Percentiles rank a stretch among this genome's conserved stretches.
phyloP scores from a whole-genome alignment of 2,113 vertebrate species.

The Corythaixoides concolor region DNA sequence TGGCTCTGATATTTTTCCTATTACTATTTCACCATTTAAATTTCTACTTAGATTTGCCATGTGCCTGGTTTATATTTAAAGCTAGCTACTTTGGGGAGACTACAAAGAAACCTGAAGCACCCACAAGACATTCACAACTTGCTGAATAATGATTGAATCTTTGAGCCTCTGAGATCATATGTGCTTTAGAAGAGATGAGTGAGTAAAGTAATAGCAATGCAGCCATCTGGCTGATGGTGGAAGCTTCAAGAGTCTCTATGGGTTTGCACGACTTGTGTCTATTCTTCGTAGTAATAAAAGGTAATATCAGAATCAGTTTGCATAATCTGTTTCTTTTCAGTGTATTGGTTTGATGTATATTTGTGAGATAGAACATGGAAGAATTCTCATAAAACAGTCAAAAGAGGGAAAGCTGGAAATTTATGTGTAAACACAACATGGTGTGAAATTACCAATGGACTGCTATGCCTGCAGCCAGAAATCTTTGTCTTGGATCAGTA shows the following conservation, averaged over 20 bases:
- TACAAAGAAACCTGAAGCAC: not conserved
- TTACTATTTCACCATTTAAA: not conserved
- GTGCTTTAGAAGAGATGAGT: conserved; percentile 3
- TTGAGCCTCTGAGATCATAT: not conserved
- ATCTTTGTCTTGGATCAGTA: conserved; percentile 15
- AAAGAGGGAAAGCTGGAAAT: conserved; percentile 13
- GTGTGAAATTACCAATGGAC: conserved; percentile 28
- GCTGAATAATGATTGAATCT: not conserved
- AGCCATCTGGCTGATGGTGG: conserved; percentile 29
- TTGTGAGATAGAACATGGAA: not conserved
- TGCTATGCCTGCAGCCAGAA: conserved; percentile 15
- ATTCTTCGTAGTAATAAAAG: conserved; percentile 14
- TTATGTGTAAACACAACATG: conserved; percentile 5
- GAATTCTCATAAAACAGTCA: conserved; percentile 40
- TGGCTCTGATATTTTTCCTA: not conserved
- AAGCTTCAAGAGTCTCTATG: not conserved
- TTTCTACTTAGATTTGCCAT: not conserved
- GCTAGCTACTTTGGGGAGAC: not conserved
- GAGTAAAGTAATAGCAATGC: not conserved
- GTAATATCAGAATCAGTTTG: conserved; percentile 12
- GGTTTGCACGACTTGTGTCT: not conserved
- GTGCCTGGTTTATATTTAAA: not conserved
- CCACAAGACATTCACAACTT: not conserved
- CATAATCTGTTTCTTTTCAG: not conserved
- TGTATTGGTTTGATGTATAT: not conserved